Percentiles rank a stretch among this genome's conserved stretches.
Conservation (phyloP, 2,888 invertebrate genomes). For the Uloborus plumipes region DNA sequence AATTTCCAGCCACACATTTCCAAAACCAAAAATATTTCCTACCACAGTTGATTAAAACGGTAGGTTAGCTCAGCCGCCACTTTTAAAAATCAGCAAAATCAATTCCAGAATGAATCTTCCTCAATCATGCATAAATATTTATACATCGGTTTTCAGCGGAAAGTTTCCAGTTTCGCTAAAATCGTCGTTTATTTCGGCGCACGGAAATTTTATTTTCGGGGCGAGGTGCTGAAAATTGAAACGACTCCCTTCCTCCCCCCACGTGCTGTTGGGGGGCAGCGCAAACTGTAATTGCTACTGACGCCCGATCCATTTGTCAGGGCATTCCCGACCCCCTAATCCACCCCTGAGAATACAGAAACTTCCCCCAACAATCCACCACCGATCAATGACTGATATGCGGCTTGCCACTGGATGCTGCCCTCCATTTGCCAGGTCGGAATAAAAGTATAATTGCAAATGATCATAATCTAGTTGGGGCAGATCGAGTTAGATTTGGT, state of each 20-base stretch:
- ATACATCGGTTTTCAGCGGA: conserved; percentile 6
- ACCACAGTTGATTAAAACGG: neutral
- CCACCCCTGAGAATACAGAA: conserved; percentile 10
- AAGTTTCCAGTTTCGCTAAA: conserved; percentile 26
- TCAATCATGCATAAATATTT: conserved; percentile 29
- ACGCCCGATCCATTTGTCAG: conserved; percentile 43
- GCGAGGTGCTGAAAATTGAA: conserved; percentile 43
- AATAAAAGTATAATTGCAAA: conserved; percentile 10
- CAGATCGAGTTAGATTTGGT: too few relatives aligned
- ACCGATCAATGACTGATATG: conserved; percentile 28
- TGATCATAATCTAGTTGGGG: too few relatives aligned
- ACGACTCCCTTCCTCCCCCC: neutral
- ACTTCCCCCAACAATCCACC: conserved; percentile 21
- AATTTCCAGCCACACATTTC: too few relatives aligned
- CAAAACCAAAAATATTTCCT: too few relatives aligned
- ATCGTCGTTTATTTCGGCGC: conserved; percentile 34
- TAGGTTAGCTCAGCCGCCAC: conserved; percentile 1
- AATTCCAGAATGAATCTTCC: neutral
- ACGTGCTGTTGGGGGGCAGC: neutral
- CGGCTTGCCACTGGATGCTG: neutral
- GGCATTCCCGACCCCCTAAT: neutral
- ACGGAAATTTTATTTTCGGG: conserved; percentile 42
- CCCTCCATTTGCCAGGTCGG: neutral
- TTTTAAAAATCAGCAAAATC: neutral
- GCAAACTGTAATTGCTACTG: conserved; percentile 36